Conservation (phyloP, 2,888 invertebrate genomes). For the Lasius fuliginosus region DNA sequence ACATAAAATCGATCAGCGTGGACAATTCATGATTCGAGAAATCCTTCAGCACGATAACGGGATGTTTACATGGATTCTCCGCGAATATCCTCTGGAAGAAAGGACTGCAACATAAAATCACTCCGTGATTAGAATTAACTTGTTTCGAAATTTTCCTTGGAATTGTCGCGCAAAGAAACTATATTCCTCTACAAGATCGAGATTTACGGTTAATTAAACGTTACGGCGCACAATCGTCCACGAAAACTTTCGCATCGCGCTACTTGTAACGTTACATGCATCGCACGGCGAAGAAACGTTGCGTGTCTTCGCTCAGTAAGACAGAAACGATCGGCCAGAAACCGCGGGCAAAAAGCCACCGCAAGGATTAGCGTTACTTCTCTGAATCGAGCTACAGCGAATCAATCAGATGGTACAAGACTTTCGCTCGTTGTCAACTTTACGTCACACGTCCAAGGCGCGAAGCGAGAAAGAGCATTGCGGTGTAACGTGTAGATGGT, state of each 20-base stretch:
- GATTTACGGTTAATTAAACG: conserved; percentile 11
- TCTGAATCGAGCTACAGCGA: conserved; percentile 54
- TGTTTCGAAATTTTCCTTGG: not conserved
- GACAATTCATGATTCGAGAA: conserved; percentile 96
- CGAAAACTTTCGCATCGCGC: conserved; percentile 25
- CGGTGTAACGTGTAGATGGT: conserved; percentile 38
- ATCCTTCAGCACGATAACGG: conserved; percentile 96
- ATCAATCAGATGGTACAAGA: conserved; percentile 62
- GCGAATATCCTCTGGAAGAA: conserved; percentile 96
- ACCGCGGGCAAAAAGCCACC: conserved; percentile 67
- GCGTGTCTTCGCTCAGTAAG: conserved; percentile 45
- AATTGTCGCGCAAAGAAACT: not conserved
- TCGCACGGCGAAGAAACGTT: conserved; percentile 39
- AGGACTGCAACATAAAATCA: conserved; percentile 89
- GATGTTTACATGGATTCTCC: conserved; percentile 97
- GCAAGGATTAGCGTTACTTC: conserved; percentile 64
- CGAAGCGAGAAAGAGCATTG: conserved; percentile 57
- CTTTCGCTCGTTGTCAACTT: conserved; percentile 71
- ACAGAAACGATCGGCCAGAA: conserved; percentile 56
- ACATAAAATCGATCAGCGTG: conserved; percentile 97
- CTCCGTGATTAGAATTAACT: not conserved
- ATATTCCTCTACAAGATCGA: not conserved
- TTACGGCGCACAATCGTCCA: conserved; percentile 8
- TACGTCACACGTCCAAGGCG: conserved; percentile 66
- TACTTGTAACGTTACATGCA: conserved; percentile 33